Evolutionary conservation across 2,797 vertebrate genomes (phyloP).

Genomic region (Semaprochilodus insignis): DNA sequence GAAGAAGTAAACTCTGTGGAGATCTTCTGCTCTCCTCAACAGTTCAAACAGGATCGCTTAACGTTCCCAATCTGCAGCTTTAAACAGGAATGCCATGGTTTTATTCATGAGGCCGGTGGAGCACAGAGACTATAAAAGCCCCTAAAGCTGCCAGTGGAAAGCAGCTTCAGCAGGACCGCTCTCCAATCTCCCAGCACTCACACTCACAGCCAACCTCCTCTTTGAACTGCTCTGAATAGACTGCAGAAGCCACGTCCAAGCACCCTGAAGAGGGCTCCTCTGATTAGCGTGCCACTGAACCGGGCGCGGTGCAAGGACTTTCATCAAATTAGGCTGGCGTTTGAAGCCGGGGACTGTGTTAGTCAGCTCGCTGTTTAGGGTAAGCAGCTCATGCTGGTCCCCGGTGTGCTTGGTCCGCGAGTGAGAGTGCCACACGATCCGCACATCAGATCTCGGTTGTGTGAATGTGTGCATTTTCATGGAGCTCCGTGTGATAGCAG

Average conservation of each 20-base stretch:
- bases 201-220: slow-evolving; percentile 9
- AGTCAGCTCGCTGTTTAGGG: slow-evolving; percentile 24
- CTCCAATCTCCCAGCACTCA: slow-evolving; percentile 2
- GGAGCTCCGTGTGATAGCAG: neutral
- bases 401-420: neutral
- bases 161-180: slow-evolving; percentile 1
- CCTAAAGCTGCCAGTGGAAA: slow-evolving; percentile 36
- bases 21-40: neutral
- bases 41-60: slow-evolving; percentile 15
- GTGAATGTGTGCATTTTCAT: neutral
- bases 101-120: slow-evolving; percentile 48
- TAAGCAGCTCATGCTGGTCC: slow-evolving; percentile 11
- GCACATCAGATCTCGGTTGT: neutral
- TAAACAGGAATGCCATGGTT: slow-evolving; percentile 27
- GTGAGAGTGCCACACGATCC: neutral
- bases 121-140: slow-evolving; percentile 46
- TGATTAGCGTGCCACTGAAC: slow-evolving; percentile 15
- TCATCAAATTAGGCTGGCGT: slow-evolving; percentile 36
- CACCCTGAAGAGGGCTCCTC: neutral
- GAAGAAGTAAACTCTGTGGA: neutral
- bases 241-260: neutral
- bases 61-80: slow-evolving; percentile 23
- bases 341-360: slow-evolving; percentile 19
- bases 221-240: slow-evolving; percentile 1
- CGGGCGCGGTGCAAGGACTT: slow-evolving; percentile 32